A percentile compares a stretch with the other conserved stretches of the same genome.
Conservation (phyloP, 2,888 invertebrate species). For the Lagria hirta region DNA sequence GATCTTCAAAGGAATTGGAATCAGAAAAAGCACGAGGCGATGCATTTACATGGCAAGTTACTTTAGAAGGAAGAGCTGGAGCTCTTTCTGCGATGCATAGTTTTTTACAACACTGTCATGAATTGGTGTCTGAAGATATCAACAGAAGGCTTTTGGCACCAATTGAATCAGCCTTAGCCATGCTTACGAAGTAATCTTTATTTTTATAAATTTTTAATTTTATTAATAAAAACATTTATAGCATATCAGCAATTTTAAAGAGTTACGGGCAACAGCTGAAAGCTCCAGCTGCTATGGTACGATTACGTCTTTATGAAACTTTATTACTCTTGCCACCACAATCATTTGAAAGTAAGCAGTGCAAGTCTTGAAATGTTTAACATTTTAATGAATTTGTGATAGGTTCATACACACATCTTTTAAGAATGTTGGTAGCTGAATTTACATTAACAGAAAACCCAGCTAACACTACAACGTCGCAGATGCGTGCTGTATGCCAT, state of each 20-base stretch:
- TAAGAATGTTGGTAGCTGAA: constrained; percentile 91
- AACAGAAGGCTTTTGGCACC: constrained; percentile 85
- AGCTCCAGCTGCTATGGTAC: constrained; percentile 90
- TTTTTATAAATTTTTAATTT: constrained; percentile 4
- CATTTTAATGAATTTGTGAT: constrained; percentile 25
- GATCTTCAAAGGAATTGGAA: constrained; percentile 94
- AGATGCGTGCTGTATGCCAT: constrained; percentile 79
- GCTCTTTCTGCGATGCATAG: constrained; percentile 95
- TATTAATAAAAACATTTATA: too few species aligned
- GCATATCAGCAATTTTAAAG: constrained; percentile 81
- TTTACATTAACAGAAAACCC: constrained; percentile 93
- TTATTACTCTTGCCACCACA: constrained; percentile 75
- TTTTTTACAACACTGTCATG: constrained; percentile 86
- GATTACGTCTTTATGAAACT: constrained; percentile 90
- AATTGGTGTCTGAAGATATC: constrained; percentile 89
- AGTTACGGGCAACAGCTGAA: constrained; percentile 90
- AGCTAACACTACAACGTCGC: constrained; percentile 86
- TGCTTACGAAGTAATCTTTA: constrained; percentile 81
- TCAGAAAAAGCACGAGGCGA: constrained; percentile 95
- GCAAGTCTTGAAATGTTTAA: constrained; percentile 2
- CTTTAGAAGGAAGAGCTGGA: constrained; percentile 93
- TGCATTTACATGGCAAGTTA: constrained; percentile 99
- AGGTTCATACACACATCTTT: constrained; percentile 81
- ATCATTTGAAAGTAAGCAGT: constrained; percentile 69
- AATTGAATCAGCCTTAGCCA: constrained; percentile 92